These are phyloP conservation scores for Amphiprion clarkii DNA, from an alignment of 2,797 vertebrate genomes.

Conservation along the genomic window DNA sequence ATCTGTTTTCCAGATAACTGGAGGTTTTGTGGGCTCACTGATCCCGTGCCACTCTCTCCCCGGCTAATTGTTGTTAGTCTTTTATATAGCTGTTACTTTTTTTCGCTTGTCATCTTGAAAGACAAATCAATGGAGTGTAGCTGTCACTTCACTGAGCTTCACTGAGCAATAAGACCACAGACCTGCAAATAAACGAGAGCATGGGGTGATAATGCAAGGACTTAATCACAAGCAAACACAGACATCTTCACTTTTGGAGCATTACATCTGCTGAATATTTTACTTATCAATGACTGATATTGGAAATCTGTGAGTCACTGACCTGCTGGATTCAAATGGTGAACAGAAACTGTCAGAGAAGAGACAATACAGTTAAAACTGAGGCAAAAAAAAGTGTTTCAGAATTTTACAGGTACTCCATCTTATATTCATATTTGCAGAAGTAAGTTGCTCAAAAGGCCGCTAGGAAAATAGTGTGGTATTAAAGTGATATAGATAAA, in stretches of 20 bases:
- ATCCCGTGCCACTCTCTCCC: constrained; percentile 31
- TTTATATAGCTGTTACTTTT: background rate
- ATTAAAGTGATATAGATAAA: no score
- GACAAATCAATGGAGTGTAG: constrained; percentile 20
- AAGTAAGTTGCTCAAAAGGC: background rate
- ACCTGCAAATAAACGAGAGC: background rate
- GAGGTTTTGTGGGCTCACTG: constrained; percentile 45
- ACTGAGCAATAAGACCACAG: background rate
- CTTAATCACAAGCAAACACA: background rate
- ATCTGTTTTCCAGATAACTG: constrained; percentile 63
- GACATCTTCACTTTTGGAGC: background rate
- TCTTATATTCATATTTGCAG: background rate
- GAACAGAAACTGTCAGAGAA: constrained; percentile 19
- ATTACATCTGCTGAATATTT: background rate
- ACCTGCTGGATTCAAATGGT: constrained; percentile 15
- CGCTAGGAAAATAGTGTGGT: no score
- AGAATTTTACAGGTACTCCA: no score
- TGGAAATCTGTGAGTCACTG: constrained; percentile 43
- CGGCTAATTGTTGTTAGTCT: constrained; percentile 38
- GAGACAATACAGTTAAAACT: no score
- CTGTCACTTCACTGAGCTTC: constrained; percentile 17
- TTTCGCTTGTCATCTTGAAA: constrained; percentile 13
- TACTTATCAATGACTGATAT: constrained; percentile 31
- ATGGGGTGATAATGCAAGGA: background rate
- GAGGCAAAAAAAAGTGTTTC: no score